Evolutionary conservation across 1,140 invertebrate species (phyloP).

Genomic region (Polypedilum pembai): DNA sequence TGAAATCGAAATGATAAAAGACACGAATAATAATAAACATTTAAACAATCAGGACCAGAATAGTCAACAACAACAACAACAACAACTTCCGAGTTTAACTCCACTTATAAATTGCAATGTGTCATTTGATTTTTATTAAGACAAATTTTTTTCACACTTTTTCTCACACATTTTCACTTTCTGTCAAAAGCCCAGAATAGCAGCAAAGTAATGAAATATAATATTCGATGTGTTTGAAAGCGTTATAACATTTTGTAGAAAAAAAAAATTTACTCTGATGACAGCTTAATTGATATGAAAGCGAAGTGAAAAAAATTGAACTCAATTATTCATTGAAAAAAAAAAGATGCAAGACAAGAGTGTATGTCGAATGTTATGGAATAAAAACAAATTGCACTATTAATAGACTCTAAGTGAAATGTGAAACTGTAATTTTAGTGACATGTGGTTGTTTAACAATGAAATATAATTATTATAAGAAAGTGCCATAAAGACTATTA

Average conservation of each 20-base stretch:
- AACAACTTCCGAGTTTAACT: conserved; percentile 13
- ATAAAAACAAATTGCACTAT: too few species aligned
- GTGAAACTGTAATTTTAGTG: too few species aligned
- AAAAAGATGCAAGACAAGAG: too few species aligned
- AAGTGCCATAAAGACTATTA: too few species aligned
- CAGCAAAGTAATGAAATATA: background rate
- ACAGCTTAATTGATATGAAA: conserved; percentile 19
- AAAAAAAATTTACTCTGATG: conserved; percentile 3
- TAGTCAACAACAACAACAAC: too few species aligned
- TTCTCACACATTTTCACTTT: background rate
- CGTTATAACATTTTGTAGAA: conserved; percentile 18
- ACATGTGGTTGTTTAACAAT: too few species aligned
- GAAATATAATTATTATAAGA: too few species aligned
- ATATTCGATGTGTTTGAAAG: conserved; percentile 1
- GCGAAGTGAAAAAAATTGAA: background rate
- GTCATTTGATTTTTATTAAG: conserved; percentile 22
- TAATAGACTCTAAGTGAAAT: too few species aligned
- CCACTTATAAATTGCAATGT: conserved; percentile 25
- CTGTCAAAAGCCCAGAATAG: background rate
- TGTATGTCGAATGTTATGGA: too few species aligned
- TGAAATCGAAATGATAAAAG: conserved; percentile 15
- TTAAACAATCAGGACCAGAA: background rate
- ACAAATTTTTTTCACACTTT: background rate
- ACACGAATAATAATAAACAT: conserved; percentile 26
- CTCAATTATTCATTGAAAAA: background rate